These are phyloP conservation scores for Campylomormyrus tamandua DNA, from an alignment of 2,113 vertebrate species.

Conservation along the genomic window DNA sequence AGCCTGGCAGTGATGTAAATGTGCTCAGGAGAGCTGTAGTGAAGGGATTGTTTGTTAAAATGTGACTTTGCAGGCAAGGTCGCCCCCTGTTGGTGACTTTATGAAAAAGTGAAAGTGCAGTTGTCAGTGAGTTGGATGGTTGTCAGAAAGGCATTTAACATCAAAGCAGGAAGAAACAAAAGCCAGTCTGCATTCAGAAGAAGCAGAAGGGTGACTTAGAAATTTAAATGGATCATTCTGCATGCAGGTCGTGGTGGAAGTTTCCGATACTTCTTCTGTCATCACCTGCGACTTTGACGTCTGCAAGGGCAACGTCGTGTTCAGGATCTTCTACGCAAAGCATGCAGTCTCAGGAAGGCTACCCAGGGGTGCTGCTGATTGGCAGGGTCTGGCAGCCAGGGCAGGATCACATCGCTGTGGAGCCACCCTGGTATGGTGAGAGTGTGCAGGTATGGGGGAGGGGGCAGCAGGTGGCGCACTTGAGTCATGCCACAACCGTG, in stretches of 20 bases:
- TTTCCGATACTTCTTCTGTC: conserved; percentile 86
- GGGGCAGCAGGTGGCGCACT: background rate
- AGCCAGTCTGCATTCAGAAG: background rate
- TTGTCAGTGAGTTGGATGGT: background rate
- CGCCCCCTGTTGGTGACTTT: background rate
- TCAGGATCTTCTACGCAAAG: conserved; percentile 94
- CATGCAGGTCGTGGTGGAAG: conserved; percentile 79
- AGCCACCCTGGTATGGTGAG: conserved; percentile 89
- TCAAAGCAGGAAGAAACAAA: background rate
- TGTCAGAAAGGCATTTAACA: background rate
- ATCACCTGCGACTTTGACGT: conserved; percentile 98
- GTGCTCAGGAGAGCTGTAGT: background rate
- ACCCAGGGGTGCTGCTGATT: conserved; percentile 83
- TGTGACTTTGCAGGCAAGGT: background rate
- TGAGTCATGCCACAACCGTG: background rate
- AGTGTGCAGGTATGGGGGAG: conserved; percentile 77
- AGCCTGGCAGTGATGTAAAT: background rate
- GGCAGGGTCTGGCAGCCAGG: conserved; percentile 82
- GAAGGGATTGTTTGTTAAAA: background rate
- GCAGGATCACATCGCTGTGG: conserved; percentile 90
- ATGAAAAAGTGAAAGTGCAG: background rate
- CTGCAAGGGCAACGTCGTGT: conserved; percentile 90
- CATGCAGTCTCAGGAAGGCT: conserved; percentile 78
- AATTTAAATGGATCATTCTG: background rate
- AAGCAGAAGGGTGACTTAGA: background rate